phyloP scores from a whole-genome alignment of 2,797 vertebrate species.

The Streptopelia turtur region DNA sequence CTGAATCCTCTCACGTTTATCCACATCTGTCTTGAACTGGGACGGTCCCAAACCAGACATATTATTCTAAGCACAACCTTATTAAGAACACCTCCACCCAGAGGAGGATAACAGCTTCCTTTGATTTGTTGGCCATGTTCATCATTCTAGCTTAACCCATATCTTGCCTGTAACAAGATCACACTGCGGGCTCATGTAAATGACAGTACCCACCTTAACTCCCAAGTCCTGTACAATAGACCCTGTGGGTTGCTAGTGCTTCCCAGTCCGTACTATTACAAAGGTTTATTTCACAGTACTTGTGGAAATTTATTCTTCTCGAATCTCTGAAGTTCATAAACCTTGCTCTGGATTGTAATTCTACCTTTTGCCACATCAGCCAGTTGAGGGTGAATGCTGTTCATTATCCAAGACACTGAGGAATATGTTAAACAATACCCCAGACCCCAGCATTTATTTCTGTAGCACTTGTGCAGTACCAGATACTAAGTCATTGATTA shows the following conservation, averaged over 20 bases:
- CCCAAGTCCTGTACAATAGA: neutral
- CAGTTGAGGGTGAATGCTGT: neutral
- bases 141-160: accelerated
- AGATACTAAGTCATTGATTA: neutral
- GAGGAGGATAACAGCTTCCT: neutral
- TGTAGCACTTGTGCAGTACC: accelerated
- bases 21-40: neutral
- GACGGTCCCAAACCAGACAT: neutral
- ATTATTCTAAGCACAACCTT: neutral
- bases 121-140: neutral
- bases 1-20: neutral
- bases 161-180: neutral
- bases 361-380: neutral
- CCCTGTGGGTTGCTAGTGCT: too few species aligned
- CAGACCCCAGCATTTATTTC: neutral
- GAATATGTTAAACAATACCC: neutral
- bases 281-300: neutral
- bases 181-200: neutral
- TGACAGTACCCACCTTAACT: neutral
- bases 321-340: neutral
- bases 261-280: neutral
- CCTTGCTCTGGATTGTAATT: neutral
- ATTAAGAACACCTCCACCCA: neutral
- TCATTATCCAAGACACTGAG: neutral
- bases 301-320: neutral